Evolutionary conservation across 2,113 vertebrate genomes (phyloP), one percentile per base, ranked within the genome.

Genomic region (Pampusana beccarii): DNA sequence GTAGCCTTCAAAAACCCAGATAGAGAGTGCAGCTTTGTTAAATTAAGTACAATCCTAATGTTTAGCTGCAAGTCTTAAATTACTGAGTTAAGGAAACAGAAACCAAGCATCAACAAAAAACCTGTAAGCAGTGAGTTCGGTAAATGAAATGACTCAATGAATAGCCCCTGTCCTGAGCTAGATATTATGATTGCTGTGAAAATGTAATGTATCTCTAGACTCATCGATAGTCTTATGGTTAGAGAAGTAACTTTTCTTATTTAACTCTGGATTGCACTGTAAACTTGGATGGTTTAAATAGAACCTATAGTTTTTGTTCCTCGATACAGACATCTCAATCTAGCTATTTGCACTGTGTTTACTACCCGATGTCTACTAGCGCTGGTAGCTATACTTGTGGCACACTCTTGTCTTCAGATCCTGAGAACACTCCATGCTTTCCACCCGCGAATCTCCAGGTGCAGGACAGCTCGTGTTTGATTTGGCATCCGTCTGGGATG

Each of bases 401-500:
- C 60, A 73, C 8, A 6, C 34, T 77, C 42, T 33, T 82, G 19
- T 34, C 69, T 86, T 34, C 64, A 46, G 57, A 67, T 86, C 38
- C 48, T 64, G 82, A 88, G 75, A 50, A 33, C 65, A 15, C 26
- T 66, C 58, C 19, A 2, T 54, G 72, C 57, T 74, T 80, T 96
- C 70, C 62, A 75, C 42, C 29, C 0, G 0, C 31, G 67, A 61
- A 75, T 93, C 91, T 93, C 42, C 51, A 89, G 91, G 69, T 64
- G 62, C 53, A 53, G 86, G 89, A 86, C 91, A 93, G 88, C 83
- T 93, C 44, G 15, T 46, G 62, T 93, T 78, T 84, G 77, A 80
- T 83, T 88, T 87, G 83, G 74, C 75, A 74, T 89, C 94, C 83
- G 54, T 86, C 91, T 92, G 75, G 73, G 60, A 70, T 92, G 72